These are phyloP conservation scores for Xiphydria camelus DNA, from an alignment of 2,888 invertebrate genomes.

Conservation along the genomic window DNA sequence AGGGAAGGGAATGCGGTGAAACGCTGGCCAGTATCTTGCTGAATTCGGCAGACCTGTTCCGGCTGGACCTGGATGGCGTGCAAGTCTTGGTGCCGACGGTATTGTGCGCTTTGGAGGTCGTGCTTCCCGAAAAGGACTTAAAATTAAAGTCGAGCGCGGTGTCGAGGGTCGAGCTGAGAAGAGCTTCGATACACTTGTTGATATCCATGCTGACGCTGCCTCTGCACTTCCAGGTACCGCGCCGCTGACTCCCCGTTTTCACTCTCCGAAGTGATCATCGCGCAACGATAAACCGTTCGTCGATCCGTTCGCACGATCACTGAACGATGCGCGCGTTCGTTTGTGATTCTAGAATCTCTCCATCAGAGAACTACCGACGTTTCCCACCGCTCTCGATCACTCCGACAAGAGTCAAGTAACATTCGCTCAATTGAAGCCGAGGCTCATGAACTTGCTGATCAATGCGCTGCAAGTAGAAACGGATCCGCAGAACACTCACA, in stretches of 20 bases:
- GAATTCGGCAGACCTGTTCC: conserved; percentile 85
- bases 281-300: neutral
- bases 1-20: conserved; percentile 69
- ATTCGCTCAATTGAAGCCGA: conserved; percentile 72
- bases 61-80: conserved; percentile 89
- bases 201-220: conserved; percentile 91
- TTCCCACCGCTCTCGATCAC: conserved; percentile 23
- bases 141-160: conserved; percentile 72
- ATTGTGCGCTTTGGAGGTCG: conserved; percentile 86
- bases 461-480: conserved; percentile 82
- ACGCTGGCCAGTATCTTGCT: conserved; percentile 86
- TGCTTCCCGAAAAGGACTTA: conserved; percentile 83
- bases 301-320: too few relatives aligned
- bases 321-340: too few relatives aligned
- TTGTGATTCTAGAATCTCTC: conserved; percentile 65
- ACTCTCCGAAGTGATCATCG: neutral
- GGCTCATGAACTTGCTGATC: conserved; percentile 79
- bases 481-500: conserved; percentile 85
- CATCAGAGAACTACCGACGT: conserved; percentile 67
- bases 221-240: conserved; percentile 77
- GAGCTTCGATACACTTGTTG: conserved; percentile 89
- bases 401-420: conserved; percentile 57
- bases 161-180: conserved; percentile 78
- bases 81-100: conserved; percentile 89
- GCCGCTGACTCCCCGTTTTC: too few relatives aligned